phyloP scores from a whole-genome alignment of 2,113 vertebrate species.

The Neolamprologus caudopunctatus region DNA sequence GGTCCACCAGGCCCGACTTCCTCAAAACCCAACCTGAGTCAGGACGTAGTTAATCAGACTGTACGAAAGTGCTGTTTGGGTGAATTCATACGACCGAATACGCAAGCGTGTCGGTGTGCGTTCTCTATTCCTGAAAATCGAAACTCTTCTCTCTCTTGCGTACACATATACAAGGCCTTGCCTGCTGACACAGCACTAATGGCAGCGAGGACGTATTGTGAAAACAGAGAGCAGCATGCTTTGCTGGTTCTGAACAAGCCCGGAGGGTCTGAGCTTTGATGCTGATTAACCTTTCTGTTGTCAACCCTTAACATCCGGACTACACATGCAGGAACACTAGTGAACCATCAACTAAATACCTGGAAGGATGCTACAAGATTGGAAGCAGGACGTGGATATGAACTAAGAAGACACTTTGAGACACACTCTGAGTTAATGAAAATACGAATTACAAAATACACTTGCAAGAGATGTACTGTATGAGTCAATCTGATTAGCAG shows the following conservation, averaged over 20 bases:
- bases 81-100: conserved; percentile 7
- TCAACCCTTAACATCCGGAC: conserved; percentile 28
- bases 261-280: conserved; percentile 16
- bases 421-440: neutral
- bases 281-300: conserved; percentile 46
- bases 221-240: conserved; percentile 52
- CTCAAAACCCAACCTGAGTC: conserved; percentile 12
- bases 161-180: neutral
- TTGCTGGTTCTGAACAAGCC: conserved; percentile 53
- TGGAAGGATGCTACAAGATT: neutral
- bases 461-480: neutral
- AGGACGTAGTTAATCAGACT: conserved; percentile 23
- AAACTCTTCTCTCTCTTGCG: neutral
- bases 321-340: neutral
- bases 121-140: conserved; percentile 15
- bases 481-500: neutral
- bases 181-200: conserved; percentile 43
- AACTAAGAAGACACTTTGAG: neutral
- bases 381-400: neutral
- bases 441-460: neutral
- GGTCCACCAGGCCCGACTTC: neutral
- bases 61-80: neutral
- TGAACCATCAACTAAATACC: conserved; percentile 12
- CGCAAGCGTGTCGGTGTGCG: neutral
- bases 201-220: conserved; percentile 34